Conservation (phyloP, 2,888 invertebrate genomes). For the Amblyjoppa proteus region DNA sequence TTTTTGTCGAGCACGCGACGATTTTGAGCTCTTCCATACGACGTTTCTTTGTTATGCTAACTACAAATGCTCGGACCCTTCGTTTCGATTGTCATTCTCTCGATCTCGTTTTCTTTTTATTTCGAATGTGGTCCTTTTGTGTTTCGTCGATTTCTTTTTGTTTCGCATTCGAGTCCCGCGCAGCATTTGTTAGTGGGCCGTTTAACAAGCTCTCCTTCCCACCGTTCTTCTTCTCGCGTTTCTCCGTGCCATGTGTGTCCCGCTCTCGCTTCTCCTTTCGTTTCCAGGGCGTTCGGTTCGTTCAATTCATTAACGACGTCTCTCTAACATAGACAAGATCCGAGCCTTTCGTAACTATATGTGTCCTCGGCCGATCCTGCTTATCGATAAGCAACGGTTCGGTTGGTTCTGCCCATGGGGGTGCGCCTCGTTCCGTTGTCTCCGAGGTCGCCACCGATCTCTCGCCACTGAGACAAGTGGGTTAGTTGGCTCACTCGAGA, state of each 20-base stretch:
- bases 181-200: slow-evolving; percentile 71
- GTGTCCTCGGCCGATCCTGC: slow-evolving; percentile 59
- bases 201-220: slow-evolving; percentile 71
- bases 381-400: slow-evolving; percentile 66
- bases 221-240: slow-evolving; percentile 29
- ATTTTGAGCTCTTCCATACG: not conserved
- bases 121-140: slow-evolving; percentile 57
- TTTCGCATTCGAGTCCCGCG: slow-evolving; percentile 59
- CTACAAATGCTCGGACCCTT: slow-evolving; percentile 7
- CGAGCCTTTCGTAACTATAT: slow-evolving; percentile 26
- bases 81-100: slow-evolving; percentile 29
- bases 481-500: slow-evolving; percentile 67
- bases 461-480: slow-evolving; percentile 67
- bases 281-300: slow-evolving; percentile 47
- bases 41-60: slow-evolving; percentile 4
- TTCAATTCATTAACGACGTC: slow-evolving; percentile 67
- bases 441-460: slow-evolving; percentile 65
- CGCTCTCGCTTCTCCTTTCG: slow-evolving; percentile 56
- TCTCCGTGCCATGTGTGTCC: slow-evolving; percentile 11
- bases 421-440: slow-evolving; percentile 56
- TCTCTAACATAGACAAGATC: slow-evolving; percentile 68
- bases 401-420: slow-evolving; percentile 23
- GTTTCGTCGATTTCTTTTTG: slow-evolving; percentile 71
- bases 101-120: slow-evolving; percentile 17
- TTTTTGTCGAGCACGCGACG: slow-evolving; percentile 1